Evolutionary conservation across 2,797 vertebrate species (phyloP).

Genomic region (Channallabes apus): DNA sequence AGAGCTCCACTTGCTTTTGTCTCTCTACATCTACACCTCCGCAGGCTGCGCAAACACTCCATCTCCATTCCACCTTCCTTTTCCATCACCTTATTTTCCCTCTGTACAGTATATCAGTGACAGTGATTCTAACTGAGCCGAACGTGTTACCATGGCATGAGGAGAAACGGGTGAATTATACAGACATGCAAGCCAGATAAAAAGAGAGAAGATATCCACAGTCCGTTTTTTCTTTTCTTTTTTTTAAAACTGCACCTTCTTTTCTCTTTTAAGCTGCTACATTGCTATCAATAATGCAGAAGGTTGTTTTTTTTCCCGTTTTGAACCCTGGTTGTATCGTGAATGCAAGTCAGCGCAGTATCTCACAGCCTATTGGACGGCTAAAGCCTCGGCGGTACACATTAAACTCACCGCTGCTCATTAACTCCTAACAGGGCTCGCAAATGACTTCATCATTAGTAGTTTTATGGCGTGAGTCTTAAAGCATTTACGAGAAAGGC

Average conservation of each 20-base stretch:
- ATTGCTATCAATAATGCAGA: conserved; percentile 61
- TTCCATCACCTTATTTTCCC: conserved; percentile 33
- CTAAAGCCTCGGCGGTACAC: conserved; percentile 8
- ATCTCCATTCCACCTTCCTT: conserved; percentile 22
- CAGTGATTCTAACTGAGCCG: conserved; percentile 65
- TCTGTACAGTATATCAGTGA: conserved; percentile 46
- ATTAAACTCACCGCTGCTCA: conserved; percentile 22
- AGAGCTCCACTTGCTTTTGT: conserved; percentile 20
- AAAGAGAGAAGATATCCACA: conserved; percentile 30
- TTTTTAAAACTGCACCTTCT: conserved; percentile 23
- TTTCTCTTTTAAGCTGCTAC: conserved; percentile 49
- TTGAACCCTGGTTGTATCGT: conserved; percentile 44
- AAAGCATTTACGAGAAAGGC: conserved; percentile 29
- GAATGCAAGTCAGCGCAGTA: conserved; percentile 26
- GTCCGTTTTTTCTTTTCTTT: conserved; percentile 51
- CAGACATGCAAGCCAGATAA: conserved; percentile 54
- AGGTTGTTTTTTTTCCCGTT: conserved; percentile 33
- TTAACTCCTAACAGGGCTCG: conserved; percentile 19
- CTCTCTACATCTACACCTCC: conserved; percentile 25
- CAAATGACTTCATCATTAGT: conserved; percentile 26
- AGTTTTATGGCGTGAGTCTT: conserved; percentile 28
- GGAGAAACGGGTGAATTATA: conserved; percentile 67
- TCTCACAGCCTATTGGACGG: conserved; percentile 9
- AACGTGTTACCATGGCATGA: conserved; percentile 62
- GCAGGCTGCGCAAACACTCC: background rate